Evolutionary conservation across 1,140 invertebrate species (phyloP).

Genomic region (Drosophila takahashii): DNA sequence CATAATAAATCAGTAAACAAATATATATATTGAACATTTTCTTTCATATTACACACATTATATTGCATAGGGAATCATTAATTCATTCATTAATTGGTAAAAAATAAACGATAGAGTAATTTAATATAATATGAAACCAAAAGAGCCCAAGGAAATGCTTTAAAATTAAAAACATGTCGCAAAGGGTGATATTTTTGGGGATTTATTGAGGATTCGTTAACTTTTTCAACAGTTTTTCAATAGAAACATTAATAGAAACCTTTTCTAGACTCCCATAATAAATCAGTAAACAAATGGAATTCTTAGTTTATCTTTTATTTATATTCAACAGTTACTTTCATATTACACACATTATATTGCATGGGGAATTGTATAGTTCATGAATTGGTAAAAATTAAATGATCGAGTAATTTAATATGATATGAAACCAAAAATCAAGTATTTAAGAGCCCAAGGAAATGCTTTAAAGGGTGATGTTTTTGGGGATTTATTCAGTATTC

Average conservation of each 20-base stretch:
- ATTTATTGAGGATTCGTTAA: conserved; percentile 1
- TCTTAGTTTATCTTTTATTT: not conserved
- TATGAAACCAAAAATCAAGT: no score
- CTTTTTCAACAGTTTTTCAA: conserved; percentile 1
- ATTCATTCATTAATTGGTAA: not conserved
- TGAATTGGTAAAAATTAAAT: not conserved
- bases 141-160: not conserved
- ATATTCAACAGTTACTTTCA: not conserved
- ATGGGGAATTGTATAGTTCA: not conserved
- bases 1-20: conserved; percentile 43
- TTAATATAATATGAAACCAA: no score
- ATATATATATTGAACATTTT: not conserved
- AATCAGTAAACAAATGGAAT: conserved; percentile 23
- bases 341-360: not conserved
- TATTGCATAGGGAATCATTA: not conserved
- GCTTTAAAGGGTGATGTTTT: not conserved
- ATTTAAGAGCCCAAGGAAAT: no score
- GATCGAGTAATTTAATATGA: no score
- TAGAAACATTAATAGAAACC: conserved; percentile 69
- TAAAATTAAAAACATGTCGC: not conserved
- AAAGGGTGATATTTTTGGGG: not conserved
- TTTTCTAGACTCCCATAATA: conserved; percentile 62
- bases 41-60: not conserved
- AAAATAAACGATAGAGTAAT: not conserved
- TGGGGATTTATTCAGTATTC: conserved; percentile 2